Conservation (phyloP, 2,797 vertebrate species). For the Cossypha heuglini region DNA sequence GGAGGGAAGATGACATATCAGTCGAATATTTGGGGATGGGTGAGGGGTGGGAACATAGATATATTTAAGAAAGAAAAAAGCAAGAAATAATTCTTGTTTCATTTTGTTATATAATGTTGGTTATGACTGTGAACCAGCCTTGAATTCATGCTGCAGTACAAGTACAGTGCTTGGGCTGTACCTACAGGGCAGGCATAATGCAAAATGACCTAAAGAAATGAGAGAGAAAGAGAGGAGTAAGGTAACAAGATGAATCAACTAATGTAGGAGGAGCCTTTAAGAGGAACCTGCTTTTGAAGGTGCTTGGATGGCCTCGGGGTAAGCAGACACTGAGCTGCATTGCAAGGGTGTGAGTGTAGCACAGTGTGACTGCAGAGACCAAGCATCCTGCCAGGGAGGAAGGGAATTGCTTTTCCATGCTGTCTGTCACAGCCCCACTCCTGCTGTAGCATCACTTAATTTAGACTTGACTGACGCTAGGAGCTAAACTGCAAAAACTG, state of each 20-base stretch:
- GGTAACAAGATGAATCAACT: background rate
- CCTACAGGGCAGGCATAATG: background rate
- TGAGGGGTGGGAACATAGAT: background rate
- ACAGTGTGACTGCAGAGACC: background rate
- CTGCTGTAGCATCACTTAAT: background rate
- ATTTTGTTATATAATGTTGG: background rate
- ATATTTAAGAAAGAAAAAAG: background rate
- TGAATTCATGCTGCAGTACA: background rate
- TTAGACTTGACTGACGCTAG: background rate
- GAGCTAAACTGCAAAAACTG: background rate
- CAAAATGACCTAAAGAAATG: background rate
- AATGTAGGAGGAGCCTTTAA: background rate
- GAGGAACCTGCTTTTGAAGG: background rate
- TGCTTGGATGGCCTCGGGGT: background rate
- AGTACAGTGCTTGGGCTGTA: background rate
- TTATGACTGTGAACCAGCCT: background rate
- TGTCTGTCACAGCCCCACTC: background rate
- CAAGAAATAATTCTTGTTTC: background rate
- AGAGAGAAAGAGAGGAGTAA: background rate
- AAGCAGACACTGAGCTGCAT: background rate
- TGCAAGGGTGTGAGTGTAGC: background rate
- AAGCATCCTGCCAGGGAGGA: background rate
- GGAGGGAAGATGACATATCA: background rate
- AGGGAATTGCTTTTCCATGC: background rate
- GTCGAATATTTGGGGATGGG: accelerated